Base-by-base conservation (phyloP, 2,888 invertebrate genomes). In the Rapana venosa region DNA sequence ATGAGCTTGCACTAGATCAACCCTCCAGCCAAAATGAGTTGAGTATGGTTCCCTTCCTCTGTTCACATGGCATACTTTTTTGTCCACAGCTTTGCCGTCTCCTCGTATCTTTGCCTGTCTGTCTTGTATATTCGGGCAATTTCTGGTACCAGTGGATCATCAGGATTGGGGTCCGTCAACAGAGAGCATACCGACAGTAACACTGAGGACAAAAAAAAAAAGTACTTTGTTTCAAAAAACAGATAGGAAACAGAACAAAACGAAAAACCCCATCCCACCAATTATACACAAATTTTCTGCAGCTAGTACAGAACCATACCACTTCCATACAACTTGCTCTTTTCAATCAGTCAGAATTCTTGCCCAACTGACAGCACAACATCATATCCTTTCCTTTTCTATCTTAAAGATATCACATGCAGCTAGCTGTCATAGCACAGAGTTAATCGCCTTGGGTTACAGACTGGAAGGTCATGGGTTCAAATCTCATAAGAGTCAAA, bases 101-200 rank as follows among this genome's bases (percentile, higher is more conserved):
- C 98, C 97, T 99, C 99, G 97, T 99, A 99, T 97, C 99, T 98
- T 97, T 98, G 98, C 97, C 99, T 98, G 97, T 99, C 99, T 95
- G 99, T 99, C 98, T 99, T 99, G 97, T 99, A 99, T 98, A 99
- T 98, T 97, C 99, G 98, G 97, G 99, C 99, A 97, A 99, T 99
- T 97, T 99, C 99, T 96, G 99, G 99, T 97, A 99, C 99, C 97
- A 99, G 97, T 94, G 99, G 99, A 97, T 99, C 99, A 96, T 99
- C 99, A 96, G 99, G 99, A 97, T 99, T 99, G 96, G 99, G 99
- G 97, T 99, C 99, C 97, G 99, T 99, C 97, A 99, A 97, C 97
- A 99, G 98, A 97, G 99, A 99, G 98, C 99, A 99, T 97, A 99
- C 99, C 97, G 99, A 99, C 97, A 99, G 98, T 97, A 99, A 98